Percentiles rank a stretch among this genome's conserved stretches.
Conservation (phyloP, 1,140 invertebrate genomes). For the Drosophila bifasciata region DNA sequence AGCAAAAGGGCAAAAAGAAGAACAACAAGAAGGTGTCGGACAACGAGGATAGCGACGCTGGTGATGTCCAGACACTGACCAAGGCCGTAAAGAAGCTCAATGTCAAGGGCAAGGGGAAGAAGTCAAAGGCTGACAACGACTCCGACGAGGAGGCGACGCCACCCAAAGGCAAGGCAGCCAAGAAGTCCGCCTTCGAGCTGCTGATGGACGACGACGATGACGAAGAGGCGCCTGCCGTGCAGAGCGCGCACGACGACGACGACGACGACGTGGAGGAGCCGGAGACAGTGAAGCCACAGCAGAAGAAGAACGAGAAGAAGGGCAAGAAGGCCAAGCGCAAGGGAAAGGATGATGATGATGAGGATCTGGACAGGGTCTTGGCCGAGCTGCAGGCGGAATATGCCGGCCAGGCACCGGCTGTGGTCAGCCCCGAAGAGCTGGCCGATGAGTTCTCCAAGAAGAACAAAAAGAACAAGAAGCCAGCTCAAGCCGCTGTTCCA, state of each 20-base stretch:
- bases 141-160: constrained; percentile 55
- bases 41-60: constrained; percentile 55
- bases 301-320: constrained; percentile 87
- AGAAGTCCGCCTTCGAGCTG: constrained; percentile 87
- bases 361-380: constrained; percentile 93
- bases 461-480: constrained; percentile 85
- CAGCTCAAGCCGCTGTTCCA: constrained; percentile 58
- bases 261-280: constrained; percentile 74
- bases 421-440: constrained; percentile 78
- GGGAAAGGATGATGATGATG: constrained; percentile 89
- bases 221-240: constrained; percentile 68
- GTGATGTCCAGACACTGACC: constrained; percentile 55
- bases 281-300: constrained; percentile 83
- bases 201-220: constrained; percentile 86
- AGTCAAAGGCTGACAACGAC: constrained; percentile 75
- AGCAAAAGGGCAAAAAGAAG: constrained; percentile 60
- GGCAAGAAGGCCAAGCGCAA: constrained; percentile 90
- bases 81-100: constrained; percentile 71
- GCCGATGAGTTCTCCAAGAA: constrained; percentile 84
- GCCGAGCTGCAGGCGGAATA: constrained; percentile 92
- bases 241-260: constrained; percentile 81
- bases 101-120: constrained; percentile 70
- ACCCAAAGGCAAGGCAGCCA: constrained; percentile 84
- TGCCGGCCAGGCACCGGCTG: constrained; percentile 86
- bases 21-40: constrained; percentile 63